These are phyloP conservation scores for Sphaerophoria rueppellii DNA, from an alignment of 2,888 invertebrate genomes.

Conservation along the genomic window DNA sequence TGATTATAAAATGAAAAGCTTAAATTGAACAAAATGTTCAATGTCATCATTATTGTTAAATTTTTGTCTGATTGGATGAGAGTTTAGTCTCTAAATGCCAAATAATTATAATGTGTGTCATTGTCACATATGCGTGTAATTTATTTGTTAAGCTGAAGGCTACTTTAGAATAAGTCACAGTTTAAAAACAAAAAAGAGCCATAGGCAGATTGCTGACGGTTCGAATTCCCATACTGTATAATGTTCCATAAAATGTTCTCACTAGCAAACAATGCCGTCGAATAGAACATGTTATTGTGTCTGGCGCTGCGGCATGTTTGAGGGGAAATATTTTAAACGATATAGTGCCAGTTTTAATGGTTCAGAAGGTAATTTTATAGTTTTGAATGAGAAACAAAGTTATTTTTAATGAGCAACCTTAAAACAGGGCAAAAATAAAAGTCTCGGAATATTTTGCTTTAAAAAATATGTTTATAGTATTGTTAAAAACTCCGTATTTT, in stretches of 20 bases:
- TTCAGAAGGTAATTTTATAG: background rate
- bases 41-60: background rate
- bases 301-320: background rate
- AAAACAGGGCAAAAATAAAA: too few species aligned
- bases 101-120: conserved; percentile 30
- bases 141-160: conserved; percentile 19
- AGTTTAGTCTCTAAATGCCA: conserved; percentile 6
- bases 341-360: background rate
- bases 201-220: conserved; percentile 24
- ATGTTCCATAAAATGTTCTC: conserved; percentile 22
- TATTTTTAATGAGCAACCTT: too few species aligned
- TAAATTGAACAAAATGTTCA: conserved; percentile 2
- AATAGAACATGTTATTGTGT: too few species aligned
- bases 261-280: background rate
- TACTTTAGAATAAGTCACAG: conserved; percentile 29
- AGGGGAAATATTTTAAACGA: background rate
- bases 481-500: too few species aligned
- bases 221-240: conserved; percentile 19
- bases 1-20: background rate
- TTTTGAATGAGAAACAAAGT: background rate
- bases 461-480: too few species aligned
- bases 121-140: conserved; percentile 31
- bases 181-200: background rate
- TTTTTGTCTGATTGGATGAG: background rate
- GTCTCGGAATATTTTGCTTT: too few species aligned